Conservation (phyloP, 2,113 vertebrate genomes). For the Circaetus gallicus region DNA sequence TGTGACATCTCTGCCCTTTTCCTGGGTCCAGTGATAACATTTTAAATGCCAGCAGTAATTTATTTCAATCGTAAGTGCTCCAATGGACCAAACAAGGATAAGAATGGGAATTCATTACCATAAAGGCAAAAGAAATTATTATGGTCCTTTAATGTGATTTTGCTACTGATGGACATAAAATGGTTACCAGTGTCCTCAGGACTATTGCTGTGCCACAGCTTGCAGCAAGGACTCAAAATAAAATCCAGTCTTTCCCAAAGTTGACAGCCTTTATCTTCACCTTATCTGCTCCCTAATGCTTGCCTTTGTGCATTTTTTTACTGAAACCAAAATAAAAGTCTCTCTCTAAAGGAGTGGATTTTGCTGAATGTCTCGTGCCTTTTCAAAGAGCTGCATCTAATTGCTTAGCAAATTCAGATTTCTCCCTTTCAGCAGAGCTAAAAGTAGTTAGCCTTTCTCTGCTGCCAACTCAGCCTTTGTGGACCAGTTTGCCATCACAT, state of each 20-base stretch:
- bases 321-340: not conserved
- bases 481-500: conserved; percentile 21
- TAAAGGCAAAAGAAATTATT: not conserved
- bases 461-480: not conserved
- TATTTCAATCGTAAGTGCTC: not conserved
- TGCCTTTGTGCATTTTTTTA: not conserved
- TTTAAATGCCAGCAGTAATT: not conserved
- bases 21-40: not conserved
- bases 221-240: not conserved
- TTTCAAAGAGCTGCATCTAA: not conserved
- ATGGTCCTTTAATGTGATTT: not conserved
- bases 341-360: not conserved
- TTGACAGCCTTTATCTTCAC: not conserved
- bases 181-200: not conserved
- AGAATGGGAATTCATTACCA: not conserved
- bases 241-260: not conserved
- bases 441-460: not conserved
- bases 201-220: not conserved
- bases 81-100: not conserved
- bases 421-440: not conserved
- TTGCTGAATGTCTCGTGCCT: not conserved
- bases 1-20: not conserved
- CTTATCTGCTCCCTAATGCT: not conserved
- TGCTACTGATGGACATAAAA: not conserved
- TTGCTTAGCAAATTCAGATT: not conserved